Evolutionary conservation across 2,888 invertebrate genomes (phyloP), one percentile per base, ranked within the genome.

Genomic region (Operophtera brumata): DNA sequence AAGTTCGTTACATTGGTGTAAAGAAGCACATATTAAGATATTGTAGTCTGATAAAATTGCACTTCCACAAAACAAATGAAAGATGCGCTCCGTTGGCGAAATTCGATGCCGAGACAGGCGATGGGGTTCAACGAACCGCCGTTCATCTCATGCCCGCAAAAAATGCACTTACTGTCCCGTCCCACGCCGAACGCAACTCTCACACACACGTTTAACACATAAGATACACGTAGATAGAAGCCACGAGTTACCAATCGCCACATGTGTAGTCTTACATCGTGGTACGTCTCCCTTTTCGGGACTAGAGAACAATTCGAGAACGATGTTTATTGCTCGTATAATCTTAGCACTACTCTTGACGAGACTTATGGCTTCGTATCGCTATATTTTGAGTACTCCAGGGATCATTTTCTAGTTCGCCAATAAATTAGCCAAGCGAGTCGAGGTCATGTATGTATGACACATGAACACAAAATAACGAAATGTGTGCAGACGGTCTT

Each of bases 101-200:
- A 78, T 86, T 86, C 75, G 78, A 82, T 74, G 77, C 78, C 80
- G 82, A 84, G 85, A 81, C 82, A 75, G 74, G 75, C 79, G 71
- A 72, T 73, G 66, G 73, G 75, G 89, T 84, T 89, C 87, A 82
- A 77, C 71, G 83, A 84, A 82, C 86, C 77, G 67, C 75, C 80
- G 82, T 83, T 85, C 86, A 84, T 88, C 83, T 86, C 77, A 69
- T 71, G 77, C 72, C 76, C 80, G 86, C 88, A 90, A 90, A 90
- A 90, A 90, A 87, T 90, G 88, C 87, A 90, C 73, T 84, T 87
- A 90, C 73, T 84, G 87, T 76, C 80, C 78, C 87, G 81, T 84
- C 88, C 87, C 88, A 87, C 89, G 82, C 80, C 76, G 77, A 85
- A 84, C 82, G 80, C 81, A 84, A 75, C 78, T 79, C 83, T 74